These are phyloP conservation scores for Leucosticte australis DNA, from an alignment of 2,113 vertebrate genomes.

Conservation along the genomic window DNA sequence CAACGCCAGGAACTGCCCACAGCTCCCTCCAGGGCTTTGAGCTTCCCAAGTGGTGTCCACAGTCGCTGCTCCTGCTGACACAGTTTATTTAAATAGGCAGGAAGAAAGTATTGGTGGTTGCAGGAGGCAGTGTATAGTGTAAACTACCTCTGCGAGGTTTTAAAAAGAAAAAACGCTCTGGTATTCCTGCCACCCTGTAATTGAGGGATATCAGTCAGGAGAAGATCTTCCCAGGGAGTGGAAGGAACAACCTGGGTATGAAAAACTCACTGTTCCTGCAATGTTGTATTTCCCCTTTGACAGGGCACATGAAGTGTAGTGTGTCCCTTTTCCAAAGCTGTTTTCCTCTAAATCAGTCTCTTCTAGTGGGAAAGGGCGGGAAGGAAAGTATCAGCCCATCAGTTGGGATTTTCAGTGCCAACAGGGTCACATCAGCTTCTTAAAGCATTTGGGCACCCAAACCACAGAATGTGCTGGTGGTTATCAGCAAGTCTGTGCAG, in stretches of 20 bases:
- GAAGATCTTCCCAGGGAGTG: background rate
- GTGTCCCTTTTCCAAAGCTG: background rate
- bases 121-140: background rate
- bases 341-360: background rate
- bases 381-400: background rate
- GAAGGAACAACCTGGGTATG: background rate
- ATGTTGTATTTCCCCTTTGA: background rate
- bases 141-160: background rate
- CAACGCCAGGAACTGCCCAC: background rate
- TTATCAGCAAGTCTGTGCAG: slow-evolving; percentile 71
- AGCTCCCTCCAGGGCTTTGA: background rate
- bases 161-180: background rate
- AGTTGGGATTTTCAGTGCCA: background rate
- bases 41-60: background rate
- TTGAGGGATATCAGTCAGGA: background rate
- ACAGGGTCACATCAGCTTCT: background rate
- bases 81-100: slow-evolving; percentile 20
- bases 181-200: background rate
- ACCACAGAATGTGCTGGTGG: slow-evolving; percentile 56
- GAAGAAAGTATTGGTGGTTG: background rate
- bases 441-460: slow-evolving; percentile 58
- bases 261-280: background rate
- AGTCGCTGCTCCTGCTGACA: background rate
- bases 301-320: rapidly evolving
- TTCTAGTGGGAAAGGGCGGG: background rate